Conservation (phyloP, 2,888 invertebrate genomes). For the Nasonia oneida region DNA sequence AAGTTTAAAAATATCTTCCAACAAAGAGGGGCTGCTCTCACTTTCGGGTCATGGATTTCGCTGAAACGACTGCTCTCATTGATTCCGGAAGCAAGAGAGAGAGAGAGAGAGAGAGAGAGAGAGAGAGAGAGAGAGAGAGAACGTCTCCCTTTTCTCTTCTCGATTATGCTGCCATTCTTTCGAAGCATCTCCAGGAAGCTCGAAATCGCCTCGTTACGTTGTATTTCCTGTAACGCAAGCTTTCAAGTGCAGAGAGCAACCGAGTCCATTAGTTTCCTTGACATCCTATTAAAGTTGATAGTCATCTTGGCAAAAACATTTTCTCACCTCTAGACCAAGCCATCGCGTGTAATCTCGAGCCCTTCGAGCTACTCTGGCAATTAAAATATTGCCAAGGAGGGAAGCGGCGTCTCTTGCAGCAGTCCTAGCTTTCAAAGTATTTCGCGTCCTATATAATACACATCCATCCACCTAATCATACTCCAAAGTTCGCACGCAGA, state of each 20-base stretch:
- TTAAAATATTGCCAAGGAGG: not conserved
- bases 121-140: not conserved
- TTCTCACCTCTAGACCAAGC: not conserved
- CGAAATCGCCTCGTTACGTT: not conserved
- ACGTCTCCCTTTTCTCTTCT: not conserved
- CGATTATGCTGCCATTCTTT: not conserved
- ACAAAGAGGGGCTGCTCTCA: constrained; percentile 9
- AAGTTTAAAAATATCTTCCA: constrained; percentile 37
- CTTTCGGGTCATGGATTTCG: constrained; percentile 44
- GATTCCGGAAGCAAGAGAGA: not conserved
- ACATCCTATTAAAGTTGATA: not conserved
- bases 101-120: not conserved
- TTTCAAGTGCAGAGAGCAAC: not conserved
- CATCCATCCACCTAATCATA: not conserved
- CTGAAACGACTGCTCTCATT: not conserved
- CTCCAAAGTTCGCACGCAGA: not conserved
- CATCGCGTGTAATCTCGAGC: not conserved
- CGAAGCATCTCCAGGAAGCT: not conserved
- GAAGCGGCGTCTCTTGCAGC: not conserved
- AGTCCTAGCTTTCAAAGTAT: not conserved
- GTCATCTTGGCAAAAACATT: constrained; percentile 8
- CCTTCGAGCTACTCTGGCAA: not conserved
- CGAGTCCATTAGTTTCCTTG: not conserved
- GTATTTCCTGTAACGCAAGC: not conserved
- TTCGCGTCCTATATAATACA: not conserved